A percentile compares a stretch with the other conserved stretches of the same genome.
Evolutionary conservation across 2,888 invertebrate genomes (phyloP).

Genomic region (Sipunculus nudus): DNA sequence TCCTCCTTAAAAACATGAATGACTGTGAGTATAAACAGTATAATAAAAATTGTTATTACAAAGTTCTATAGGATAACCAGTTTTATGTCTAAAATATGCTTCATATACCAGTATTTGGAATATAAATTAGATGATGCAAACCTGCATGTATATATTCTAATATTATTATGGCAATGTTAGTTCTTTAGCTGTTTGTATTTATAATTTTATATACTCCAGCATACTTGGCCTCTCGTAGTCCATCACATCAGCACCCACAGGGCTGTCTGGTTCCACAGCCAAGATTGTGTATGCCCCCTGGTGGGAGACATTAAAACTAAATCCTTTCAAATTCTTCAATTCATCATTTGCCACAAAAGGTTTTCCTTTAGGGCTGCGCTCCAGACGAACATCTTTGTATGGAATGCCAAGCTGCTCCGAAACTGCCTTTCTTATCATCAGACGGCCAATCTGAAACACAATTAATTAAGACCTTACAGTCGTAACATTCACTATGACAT

Average conservation of each 20-base stretch:
- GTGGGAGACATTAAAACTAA: constrained; percentile 90
- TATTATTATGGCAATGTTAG: too few relatives aligned
- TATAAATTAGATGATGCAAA: too few relatives aligned
- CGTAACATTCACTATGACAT: too few relatives aligned
- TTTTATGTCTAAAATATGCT: too few relatives aligned
- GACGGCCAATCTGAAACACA: constrained; percentile 73
- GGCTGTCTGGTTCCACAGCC: constrained; percentile 66
- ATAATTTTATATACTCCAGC: too few relatives aligned
- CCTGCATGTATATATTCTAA: too few relatives aligned
- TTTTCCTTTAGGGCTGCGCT: constrained; percentile 65
- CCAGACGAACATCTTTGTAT: constrained; percentile 73
- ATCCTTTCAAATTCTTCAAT: constrained; percentile 26
- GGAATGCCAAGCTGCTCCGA: constrained; percentile 72
- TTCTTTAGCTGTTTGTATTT: too few relatives aligned
- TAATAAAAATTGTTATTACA: too few relatives aligned
- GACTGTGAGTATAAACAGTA: too few relatives aligned
- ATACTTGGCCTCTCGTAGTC: constrained; percentile 74
- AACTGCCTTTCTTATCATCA: constrained; percentile 86
- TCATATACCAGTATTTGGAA: too few relatives aligned
- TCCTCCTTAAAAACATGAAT: too few relatives aligned
- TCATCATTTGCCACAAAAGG: constrained; percentile 54
- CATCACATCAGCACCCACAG: constrained; percentile 83
- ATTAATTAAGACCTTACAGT: constrained; percentile 1
- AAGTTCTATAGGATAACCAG: too few relatives aligned
- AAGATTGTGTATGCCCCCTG: constrained; percentile 87